These are phyloP conservation scores for Metaphire vulgaris DNA, from an alignment of 1,140 invertebrate genomes.

Conservation along the genomic window DNA sequence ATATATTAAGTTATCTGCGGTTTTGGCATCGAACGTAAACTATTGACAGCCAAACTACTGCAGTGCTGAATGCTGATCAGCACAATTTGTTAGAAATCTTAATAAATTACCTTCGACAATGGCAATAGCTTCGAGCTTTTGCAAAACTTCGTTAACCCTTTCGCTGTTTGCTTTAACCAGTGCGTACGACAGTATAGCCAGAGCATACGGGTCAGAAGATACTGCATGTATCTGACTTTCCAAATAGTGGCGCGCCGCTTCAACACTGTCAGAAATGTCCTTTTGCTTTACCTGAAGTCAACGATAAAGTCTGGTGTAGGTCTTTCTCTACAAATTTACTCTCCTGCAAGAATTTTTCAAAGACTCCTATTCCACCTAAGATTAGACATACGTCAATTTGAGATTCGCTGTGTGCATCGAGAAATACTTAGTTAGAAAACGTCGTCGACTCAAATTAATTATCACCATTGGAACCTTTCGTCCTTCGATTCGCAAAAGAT, in stretches of 20 bases:
- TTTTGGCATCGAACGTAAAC: too few species aligned
- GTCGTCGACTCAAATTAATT: too few species aligned
- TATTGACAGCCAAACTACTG: not conserved
- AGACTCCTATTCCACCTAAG: too few species aligned
- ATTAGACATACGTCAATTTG: too few species aligned
- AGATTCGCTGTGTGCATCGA: too few species aligned
- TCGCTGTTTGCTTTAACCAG: slow-evolving; percentile 65
- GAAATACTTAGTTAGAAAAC: too few species aligned
- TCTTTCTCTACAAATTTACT: too few species aligned
- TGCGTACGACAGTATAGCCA: slow-evolving; percentile 18
- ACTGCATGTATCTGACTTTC: not conserved
- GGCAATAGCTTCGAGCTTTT: slow-evolving; percentile 59
- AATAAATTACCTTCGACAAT: slow-evolving; percentile 49
- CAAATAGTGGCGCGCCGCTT: not conserved
- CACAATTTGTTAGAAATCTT: slow-evolving; percentile 40
- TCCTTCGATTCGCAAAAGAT: too few species aligned
- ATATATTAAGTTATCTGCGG: too few species aligned
- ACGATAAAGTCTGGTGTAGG: too few species aligned
- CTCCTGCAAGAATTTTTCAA: too few species aligned
- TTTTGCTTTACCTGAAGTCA: not conserved
- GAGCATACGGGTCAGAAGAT: slow-evolving; percentile 18
- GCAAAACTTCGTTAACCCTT: slow-evolving; percentile 61
- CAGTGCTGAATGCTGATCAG: not conserved
- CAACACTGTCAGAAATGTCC: not conserved
- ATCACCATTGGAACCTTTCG: too few species aligned